Percentiles rank a stretch among this genome's conserved stretches.
Conservation (phyloP, 2,888 invertebrate genomes). For the Gastracanthus pulcherrimus region DNA sequence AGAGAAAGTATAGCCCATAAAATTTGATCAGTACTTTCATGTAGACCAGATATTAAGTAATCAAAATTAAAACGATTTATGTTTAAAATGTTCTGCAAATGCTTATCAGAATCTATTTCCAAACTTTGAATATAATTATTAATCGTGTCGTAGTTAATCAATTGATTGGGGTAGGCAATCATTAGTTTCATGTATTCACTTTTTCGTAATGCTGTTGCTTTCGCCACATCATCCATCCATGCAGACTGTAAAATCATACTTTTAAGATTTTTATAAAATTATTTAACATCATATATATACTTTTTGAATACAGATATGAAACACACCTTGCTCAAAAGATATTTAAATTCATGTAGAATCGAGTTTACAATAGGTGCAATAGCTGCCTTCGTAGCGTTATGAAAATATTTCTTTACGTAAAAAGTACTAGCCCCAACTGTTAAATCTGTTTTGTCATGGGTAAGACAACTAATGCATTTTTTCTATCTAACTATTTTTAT, state of each 20-base stretch:
- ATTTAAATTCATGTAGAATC: slow-evolving; percentile 21
- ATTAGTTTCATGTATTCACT: slow-evolving; percentile 31
- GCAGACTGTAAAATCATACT: not conserved
- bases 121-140: slow-evolving; percentile 19
- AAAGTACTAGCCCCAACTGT: slow-evolving; percentile 34
- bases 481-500: not conserved
- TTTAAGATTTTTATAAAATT: not conserved
- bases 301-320: not conserved
- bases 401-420: slow-evolving; percentile 46
- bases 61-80: slow-evolving; percentile 23
- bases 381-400: not conserved
- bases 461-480: slow-evolving; percentile 24
- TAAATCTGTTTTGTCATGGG: not conserved
- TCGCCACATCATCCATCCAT: slow-evolving; percentile 25
- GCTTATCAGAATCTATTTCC: not conserved
- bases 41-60: not conserved
- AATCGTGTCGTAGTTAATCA: slow-evolving; percentile 26
- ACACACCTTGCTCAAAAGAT: slow-evolving; percentile 9
- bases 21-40: not conserved
- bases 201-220: slow-evolving; percentile 22
- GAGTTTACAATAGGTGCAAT: slow-evolving; percentile 5
- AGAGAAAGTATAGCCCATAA: slow-evolving; percentile 31
- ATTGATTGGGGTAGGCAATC: slow-evolving; percentile 43
- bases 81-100: slow-evolving; percentile 22
- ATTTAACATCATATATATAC: not conserved